phyloP scores from a whole-genome alignment of 1,140 invertebrate species.

The Daktulosphaira vitifoliae region DNA sequence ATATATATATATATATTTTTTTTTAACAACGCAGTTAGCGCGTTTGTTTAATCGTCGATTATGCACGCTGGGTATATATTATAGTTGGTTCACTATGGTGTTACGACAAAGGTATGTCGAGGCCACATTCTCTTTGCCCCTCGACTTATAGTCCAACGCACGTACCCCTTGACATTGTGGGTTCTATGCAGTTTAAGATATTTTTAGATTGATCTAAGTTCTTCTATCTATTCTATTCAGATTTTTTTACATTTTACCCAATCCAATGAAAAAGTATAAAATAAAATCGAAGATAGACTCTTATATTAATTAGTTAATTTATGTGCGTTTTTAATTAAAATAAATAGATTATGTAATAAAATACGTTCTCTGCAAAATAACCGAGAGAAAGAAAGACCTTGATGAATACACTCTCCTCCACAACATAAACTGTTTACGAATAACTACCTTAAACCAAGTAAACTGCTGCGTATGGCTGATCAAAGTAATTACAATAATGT shows the following conservation, averaged over 20 bases:
- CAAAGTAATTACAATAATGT: no score
- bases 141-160: neutral
- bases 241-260: no score
- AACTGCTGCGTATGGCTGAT: neutral
- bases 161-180: conserved; percentile 13
- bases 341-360: conserved; percentile 9
- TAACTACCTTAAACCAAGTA: conserved; percentile 20
- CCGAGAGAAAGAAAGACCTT: conserved; percentile 7
- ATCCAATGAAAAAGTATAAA: no score
- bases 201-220: no score
- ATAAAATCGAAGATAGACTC: no score
- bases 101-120: conserved; percentile 19
- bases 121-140: conserved; percentile 25
- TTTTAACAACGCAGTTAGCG: conserved; percentile 10
- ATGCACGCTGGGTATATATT: neutral
- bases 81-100: neutral
- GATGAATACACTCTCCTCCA: conserved; percentile 26
- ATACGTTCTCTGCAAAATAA: conserved; percentile 9
- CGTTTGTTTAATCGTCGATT: conserved; percentile 27
- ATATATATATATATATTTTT: no score
- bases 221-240: no score
- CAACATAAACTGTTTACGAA: conserved; percentile 11
- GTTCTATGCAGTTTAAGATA: no score
- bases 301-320: no score
- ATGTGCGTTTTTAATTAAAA: no score